Evolutionary conservation across 2,888 invertebrate species (phyloP), one percentile per base, ranked within the genome.

Genomic region (Ditula angustiorana): DNA sequence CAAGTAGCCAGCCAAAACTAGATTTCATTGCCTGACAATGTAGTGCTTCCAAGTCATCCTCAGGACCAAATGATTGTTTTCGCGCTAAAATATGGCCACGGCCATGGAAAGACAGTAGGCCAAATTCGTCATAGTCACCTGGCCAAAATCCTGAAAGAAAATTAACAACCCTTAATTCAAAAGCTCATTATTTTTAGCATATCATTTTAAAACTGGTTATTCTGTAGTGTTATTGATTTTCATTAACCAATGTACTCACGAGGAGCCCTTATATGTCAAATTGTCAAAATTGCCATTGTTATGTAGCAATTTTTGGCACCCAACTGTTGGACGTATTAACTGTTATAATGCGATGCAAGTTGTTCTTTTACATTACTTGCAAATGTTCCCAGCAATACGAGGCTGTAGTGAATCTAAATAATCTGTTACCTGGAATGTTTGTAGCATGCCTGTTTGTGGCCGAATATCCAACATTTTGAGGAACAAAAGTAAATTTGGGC

Each of bases 1-100:
- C 94, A 67, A 95, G 85, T 0, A 97, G 88, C 96, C 97, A 97
- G 0, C 95, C 95, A 81, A 96, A 99, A 41, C 97, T 96, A 1
- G 96, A 94, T 68, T 96, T 93, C 68, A 99, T 94, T 1, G 95
- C 98, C 87, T 96, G 96, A 10, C 95, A 93, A 77, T 95, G 95
- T 13, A 97, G 73, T 2, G 96, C 95, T 73, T 97, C 95, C 68
- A 93, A 77, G 56, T 93, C 81, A 70, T 96, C 95, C 50, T 93
- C 83, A 23, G 88, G 82, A 1, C 95, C 95, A 77, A 80, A 94
- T 1, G 83, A 79, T 58, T 86, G 73, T 0, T 84, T 81, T 61
- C 95, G 90, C 0, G 74, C 74, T 1, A 89, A 72, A 46, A 97
- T 80, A 75, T 96, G 94, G 11, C 95, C 95, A 44, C 95, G 90